phyloP scores from a whole-genome alignment of 2,113 vertebrate species.

The Hyla sarda region DNA sequence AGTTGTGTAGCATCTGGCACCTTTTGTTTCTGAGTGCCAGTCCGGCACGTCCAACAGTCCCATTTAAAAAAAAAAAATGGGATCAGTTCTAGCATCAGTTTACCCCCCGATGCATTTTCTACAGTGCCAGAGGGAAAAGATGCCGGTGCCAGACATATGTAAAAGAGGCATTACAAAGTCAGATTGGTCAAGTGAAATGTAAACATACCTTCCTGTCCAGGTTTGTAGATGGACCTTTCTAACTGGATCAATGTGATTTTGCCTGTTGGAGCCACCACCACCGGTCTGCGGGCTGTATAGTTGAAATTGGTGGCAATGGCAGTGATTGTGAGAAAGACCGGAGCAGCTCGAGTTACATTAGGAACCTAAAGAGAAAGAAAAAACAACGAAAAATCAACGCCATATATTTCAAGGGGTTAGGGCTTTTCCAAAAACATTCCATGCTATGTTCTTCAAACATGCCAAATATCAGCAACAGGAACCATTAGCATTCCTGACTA shows the following conservation, averaged over 20 bases:
- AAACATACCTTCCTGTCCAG: constrained; percentile 61
- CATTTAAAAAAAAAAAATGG: no score
- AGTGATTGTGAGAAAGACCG: constrained; percentile 63
- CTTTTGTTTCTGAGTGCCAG: no score
- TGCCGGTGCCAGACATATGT: neutral
- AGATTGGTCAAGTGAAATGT: no score
- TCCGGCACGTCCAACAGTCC: no score
- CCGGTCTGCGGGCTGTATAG: constrained; percentile 59
- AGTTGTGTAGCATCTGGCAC: no score
- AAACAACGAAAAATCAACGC: no score
- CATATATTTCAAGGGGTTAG: no score
- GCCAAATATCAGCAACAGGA: no score
- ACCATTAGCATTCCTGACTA: neutral
- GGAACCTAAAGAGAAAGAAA: constrained; percentile 52
- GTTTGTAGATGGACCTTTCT: constrained; percentile 59
- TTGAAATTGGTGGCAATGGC: constrained; percentile 49
- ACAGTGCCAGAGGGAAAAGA: neutral
- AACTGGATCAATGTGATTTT: constrained; percentile 59
- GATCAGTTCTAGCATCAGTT: no score
- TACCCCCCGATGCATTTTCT: no score
- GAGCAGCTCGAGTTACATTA: neutral
- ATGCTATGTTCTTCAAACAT: no score
- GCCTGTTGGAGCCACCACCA: constrained; percentile 58
- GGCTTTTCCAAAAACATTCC: no score
- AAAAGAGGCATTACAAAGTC: neutral